These are phyloP conservation scores for Mugil cephalus DNA, from an alignment of 2,113 vertebrate species.

Conservation along the genomic window DNA sequence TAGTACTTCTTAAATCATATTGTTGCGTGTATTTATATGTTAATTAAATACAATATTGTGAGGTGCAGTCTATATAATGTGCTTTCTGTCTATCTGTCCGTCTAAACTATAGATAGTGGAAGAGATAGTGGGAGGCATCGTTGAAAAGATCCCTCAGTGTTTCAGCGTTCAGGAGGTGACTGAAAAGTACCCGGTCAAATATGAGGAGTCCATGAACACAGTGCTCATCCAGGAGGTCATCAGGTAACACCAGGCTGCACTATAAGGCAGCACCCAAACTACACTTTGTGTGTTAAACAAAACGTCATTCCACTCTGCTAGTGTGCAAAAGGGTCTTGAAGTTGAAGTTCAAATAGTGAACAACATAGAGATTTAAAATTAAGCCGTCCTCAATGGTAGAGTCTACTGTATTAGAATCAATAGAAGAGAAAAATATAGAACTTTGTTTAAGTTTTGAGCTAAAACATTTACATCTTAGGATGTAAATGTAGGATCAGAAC, in stretches of 20 bases:
- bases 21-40: not conserved
- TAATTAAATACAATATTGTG: not conserved
- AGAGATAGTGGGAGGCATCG: constrained; percentile 82
- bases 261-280: not conserved
- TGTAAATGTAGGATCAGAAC: too few species aligned
- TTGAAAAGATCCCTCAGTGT: constrained; percentile 84
- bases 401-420: too few species aligned
- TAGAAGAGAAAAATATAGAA: too few species aligned
- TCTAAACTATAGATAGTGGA: constrained; percentile 85
- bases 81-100: not conserved
- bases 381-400: too few species aligned
- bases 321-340: too few species aligned
- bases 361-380: too few species aligned
- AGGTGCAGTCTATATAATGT: not conserved
- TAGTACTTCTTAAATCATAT: not conserved
- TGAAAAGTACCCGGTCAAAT: constrained; percentile 88
- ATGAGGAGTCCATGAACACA: constrained; percentile 95
- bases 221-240: constrained; percentile 94
- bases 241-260: constrained; percentile 81
- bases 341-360: too few species aligned
- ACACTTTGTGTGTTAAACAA: too few species aligned
- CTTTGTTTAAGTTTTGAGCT: too few species aligned
- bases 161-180: constrained; percentile 83
- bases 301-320: not conserved
- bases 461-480: too few species aligned